Base-by-base conservation (phyloP, 2,888 invertebrate genomes). In the Congeria kusceri region DNA sequence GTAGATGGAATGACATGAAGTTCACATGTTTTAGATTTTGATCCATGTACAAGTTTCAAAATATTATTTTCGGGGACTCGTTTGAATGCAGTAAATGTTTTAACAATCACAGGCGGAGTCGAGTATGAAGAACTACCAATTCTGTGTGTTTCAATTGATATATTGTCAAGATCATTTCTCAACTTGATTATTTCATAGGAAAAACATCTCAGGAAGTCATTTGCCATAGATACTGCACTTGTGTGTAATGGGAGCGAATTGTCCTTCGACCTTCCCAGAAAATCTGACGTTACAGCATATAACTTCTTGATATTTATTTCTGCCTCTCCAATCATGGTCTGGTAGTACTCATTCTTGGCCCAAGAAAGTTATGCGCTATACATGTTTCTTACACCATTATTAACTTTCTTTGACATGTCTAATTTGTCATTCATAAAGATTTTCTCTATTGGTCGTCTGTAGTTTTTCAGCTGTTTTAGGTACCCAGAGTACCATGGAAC, bases 401-500 rank as follows among this genome's bases (percentile, higher is more conserved):
- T n/a, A n/a, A 61, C 66, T 23, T 61, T 61, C 39, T 32, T 59
- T n/a, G 62, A 39, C 61, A 61, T 15, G 61, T 28, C 32, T 18
- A 20, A 61, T 61, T 61, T 61, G 29, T 28, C 29, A 29, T 27
- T n/a, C n/a, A 27, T 28, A 61, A 62, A 62, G 11, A 74, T 67
- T 23, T 47, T 57, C 49, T 75, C 75, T 57, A 69, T 68, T 62
- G 53, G 20, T 58, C 59, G 62, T 69, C 64, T 75, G 23, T 49
- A 75, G 27, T 75, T 63, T 44, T 75, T 75, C 9, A 75, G n/a
- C n/a, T n/a, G n/a, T n/a, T n/a, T n/a, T n/a, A 76, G 25, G 20
- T 76, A 76, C 18, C 53, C 25, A 58, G 75, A 69, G 28, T 69
- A 75, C 75, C 75, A 75, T 23, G 75, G 68, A 13, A 68, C 67